Conservation (phyloP, 2,113 vertebrate genomes). For the Eupsittula cactorum region DNA sequence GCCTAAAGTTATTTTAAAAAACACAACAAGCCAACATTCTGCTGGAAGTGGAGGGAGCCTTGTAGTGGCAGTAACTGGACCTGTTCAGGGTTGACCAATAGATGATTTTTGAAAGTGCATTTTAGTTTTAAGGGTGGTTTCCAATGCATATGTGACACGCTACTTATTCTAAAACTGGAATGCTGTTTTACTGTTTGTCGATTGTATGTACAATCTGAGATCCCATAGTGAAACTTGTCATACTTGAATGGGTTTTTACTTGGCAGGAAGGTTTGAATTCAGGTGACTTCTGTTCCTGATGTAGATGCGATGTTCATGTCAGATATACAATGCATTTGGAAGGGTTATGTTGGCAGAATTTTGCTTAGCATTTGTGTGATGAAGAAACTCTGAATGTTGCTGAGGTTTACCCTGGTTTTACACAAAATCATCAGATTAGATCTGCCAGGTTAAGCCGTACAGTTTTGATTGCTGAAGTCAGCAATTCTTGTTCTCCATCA, state of each 20-base stretch:
- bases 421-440: not conserved
- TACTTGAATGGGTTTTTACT: not conserved
- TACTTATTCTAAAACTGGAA: not conserved
- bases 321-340: not conserved
- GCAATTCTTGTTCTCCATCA: not conserved
- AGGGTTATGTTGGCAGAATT: not conserved
- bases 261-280: not conserved
- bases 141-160: not conserved
- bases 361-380: not conserved
- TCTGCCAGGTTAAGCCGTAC: not conserved
- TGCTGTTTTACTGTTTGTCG: not conserved
- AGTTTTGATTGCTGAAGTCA: not conserved
- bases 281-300: not conserved
- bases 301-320: not conserved
- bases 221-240: not conserved
- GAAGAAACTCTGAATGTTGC: not conserved
- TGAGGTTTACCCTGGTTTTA: not conserved
- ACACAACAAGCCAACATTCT: not conserved
- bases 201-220: accelerated
- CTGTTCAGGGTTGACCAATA: not conserved
- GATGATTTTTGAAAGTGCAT: not conserved
- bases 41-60: not conserved
- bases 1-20: not conserved
- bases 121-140: not conserved
- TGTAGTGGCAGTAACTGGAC: not conserved